A percentile compares a stretch with the other conserved stretches of the same genome.
Conservation (phyloP, 1,140 invertebrate genomes). For the Physella acuta region DNA sequence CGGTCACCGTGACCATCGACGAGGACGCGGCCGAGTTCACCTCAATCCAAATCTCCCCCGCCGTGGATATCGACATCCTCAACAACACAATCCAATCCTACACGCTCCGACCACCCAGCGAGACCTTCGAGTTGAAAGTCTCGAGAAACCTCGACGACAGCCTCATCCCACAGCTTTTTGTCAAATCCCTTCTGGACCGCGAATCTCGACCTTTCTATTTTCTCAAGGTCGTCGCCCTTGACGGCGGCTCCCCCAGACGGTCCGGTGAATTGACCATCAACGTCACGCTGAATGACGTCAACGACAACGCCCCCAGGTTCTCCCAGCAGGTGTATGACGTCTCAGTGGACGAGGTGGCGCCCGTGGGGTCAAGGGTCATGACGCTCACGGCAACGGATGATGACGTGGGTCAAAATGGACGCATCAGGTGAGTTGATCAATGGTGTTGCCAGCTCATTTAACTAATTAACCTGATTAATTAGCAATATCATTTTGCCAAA, state of each 20-base stretch:
- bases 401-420: constrained; percentile 87
- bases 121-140: constrained; percentile 24
- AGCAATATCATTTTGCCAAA: too few species aligned
- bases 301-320: constrained; percentile 87
- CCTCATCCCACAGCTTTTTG: constrained; percentile 28
- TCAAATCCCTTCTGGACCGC: constrained; percentile 73
- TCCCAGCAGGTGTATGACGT: constrained; percentile 77
- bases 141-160: constrained; percentile 26
- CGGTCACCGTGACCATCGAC: constrained; percentile 35
- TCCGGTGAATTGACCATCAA: constrained; percentile 78
- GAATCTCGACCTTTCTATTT: constrained; percentile 79
- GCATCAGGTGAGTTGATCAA: constrained; percentile 40
- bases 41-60: constrained; percentile 69
- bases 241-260: constrained; percentile 85
- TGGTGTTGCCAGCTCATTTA: too few species aligned
- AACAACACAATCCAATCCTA: constrained; percentile 61
- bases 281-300: constrained; percentile 79
- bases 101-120: constrained; percentile 28
- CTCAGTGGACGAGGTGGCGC: constrained; percentile 59
- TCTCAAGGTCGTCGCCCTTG: constrained; percentile 81
- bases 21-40: constrained; percentile 61
- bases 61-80: constrained; percentile 57
- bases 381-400: constrained; percentile 77
- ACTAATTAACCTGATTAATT: too few species aligned
- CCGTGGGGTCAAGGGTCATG: constrained; percentile 55